Evolutionary conservation across 2,888 invertebrate genomes (phyloP), one percentile per base, ranked within the genome.

Genomic region (Hermaeophaga mercurialis): DNA sequence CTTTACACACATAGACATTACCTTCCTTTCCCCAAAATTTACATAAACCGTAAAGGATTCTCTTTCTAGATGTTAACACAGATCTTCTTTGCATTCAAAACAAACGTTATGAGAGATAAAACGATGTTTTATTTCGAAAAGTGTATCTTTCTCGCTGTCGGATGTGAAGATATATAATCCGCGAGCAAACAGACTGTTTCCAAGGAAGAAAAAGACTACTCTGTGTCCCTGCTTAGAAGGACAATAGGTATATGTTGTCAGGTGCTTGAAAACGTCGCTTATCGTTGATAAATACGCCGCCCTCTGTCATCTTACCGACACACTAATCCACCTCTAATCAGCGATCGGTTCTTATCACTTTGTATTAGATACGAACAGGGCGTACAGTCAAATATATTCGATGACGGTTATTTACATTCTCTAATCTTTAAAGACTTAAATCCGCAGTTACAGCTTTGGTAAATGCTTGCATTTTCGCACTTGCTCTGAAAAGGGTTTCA

Each of bases 261-360:
- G 75, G 75, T 75, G 75, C 74, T 69, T 69, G 66, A 66, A 65
- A 61, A 59, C 53, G 53, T 44, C 60, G 65, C 66, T 73, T 73
- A 73, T 73, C 73, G 58, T 59, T 65, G 64, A 70, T 72, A 75
- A 75, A 76, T 69, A 71, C 56, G 71, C 76, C 75, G 75, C 69
- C 66, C 59, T 68, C 69, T 70, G 68, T 73, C 72, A 75, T 75
- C 73, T 75, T 47, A 65, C 74, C 76, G 75, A 70, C 62, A 58
- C 65, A 63, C 69, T 74, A 74, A 75, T 75, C 74, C 74, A 64
- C 66, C 63, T 58, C 63, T 69, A 71, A 72, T 73, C 72, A 69
- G 65, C 65, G 59, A 66, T 66, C 68, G 66, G 57, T 58, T 64
- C 66, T 66, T 68, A 66, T 68, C 66, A 61, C 59, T 59, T 63